Conservation (phyloP, 2,888 invertebrate species). For the Ptilodon capucinus region DNA sequence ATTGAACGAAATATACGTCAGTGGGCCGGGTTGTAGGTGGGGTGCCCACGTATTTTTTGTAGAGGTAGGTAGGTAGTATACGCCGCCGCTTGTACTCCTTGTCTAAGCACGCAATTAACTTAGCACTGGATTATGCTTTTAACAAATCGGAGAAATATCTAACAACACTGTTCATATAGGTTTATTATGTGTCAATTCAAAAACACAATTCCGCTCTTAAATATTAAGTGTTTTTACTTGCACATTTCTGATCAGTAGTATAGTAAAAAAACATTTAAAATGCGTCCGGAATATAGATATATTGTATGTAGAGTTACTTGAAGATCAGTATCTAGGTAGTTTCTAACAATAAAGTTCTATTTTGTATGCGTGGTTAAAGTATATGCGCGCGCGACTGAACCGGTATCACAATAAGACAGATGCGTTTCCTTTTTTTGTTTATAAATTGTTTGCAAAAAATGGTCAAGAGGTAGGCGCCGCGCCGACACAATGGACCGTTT, state of each 20-base stretch:
- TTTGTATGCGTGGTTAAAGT: slow-evolving; percentile 16
- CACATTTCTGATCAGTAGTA: slow-evolving; percentile 27
- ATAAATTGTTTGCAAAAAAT: slow-evolving; percentile 49
- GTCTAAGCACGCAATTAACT: slow-evolving; percentile 42
- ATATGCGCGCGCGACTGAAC: slow-evolving; percentile 24
- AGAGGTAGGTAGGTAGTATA: slow-evolving; percentile 71
- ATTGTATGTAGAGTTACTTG: too few relatives aligned
- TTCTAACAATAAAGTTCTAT: too few relatives aligned
- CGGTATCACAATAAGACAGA: slow-evolving; percentile 30
- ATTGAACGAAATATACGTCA: slow-evolving; percentile 62
- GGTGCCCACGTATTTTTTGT: slow-evolving; percentile 71
- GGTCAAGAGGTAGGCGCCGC: slow-evolving; percentile 63
- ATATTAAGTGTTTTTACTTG: slow-evolving; percentile 38
- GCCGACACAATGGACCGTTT: slow-evolving; percentile 60
- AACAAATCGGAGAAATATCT: not conserved
- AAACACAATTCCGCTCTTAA: slow-evolving; percentile 32
- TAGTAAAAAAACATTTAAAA: too few relatives aligned
- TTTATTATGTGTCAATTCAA: slow-evolving; percentile 28
- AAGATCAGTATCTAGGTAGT: too few relatives aligned
- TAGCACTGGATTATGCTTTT: slow-evolving; percentile 9
- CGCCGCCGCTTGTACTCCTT: slow-evolving; percentile 57
- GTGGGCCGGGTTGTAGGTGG: slow-evolving; percentile 75
- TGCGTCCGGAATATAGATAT: slow-evolving; percentile 28
- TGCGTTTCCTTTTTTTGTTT: slow-evolving; percentile 45
- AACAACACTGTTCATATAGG: slow-evolving; percentile 18